These are phyloP conservation scores for Cataglyphis rosenhaueri DNA, from an alignment of 2,888 invertebrate genomes.

Conservation along the genomic window DNA sequence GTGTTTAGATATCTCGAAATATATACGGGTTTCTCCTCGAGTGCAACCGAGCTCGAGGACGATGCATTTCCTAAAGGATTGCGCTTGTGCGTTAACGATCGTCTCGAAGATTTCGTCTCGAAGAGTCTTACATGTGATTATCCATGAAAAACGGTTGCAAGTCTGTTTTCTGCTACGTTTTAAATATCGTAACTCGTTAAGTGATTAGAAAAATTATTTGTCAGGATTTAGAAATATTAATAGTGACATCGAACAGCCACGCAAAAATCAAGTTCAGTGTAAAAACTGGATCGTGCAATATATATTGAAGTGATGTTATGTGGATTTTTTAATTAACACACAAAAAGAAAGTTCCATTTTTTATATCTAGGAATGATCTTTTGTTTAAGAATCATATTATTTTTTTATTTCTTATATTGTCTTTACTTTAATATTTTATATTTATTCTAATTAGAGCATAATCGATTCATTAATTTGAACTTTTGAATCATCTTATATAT, in stretches of 20 bases:
- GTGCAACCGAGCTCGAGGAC: constrained; percentile 11
- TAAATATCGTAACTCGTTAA: not conserved
- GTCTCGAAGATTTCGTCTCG: constrained; percentile 34
- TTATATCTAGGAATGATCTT: constrained; percentile 9
- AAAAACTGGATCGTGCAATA: constrained; percentile 1
- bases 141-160: not conserved
- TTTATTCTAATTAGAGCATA: constrained; percentile 10
- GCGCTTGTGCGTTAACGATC: constrained; percentile 32
- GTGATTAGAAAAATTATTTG: not conserved
- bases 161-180: constrained; percentile 5
- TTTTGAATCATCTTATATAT: not conserved
- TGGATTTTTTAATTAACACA: not conserved
- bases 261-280: constrained; percentile 2
- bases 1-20: constrained; percentile 42
- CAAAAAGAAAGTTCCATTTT: constrained; percentile 8
- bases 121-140: not conserved
- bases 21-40: constrained; percentile 47
- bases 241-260: not conserved
- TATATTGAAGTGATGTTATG: not conserved
- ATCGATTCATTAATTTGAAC: not conserved
- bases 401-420: not conserved
- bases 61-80: constrained; percentile 23
- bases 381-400: not conserved
- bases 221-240: not conserved
- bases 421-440: not conserved